Base-by-base conservation (phyloP, 2,797 vertebrate genomes). In the Sebastes matsubarae region DNA sequence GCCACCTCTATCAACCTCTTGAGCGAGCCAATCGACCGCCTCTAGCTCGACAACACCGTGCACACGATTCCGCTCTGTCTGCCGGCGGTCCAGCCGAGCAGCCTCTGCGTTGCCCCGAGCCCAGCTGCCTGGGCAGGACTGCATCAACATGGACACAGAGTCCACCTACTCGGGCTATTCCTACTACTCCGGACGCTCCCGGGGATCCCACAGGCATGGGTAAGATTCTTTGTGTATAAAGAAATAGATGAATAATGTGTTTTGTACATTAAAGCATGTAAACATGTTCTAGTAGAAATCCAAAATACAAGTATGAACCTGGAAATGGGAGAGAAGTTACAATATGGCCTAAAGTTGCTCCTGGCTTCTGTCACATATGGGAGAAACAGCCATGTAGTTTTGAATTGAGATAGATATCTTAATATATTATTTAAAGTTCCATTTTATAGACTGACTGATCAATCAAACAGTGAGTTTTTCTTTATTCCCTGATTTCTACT, bases 91-190 rank as follows among this genome's bases (percentile, higher is more conserved):
- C 82, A 92, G 81, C 84, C 63, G 25, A 90, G 85, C 91, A 76
- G 84, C 87, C 69, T 79, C 75, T 14, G 73, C 7, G 72, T 82
- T 71, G 85, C 80, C 83, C 80, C 71, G 68, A 83, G 76, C 66
- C 85, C 83, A 52, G 38, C 75, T 52, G 73, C 88, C 89, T 81
- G 85, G 85, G 86, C 77, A 29, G 10, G 90, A 91, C 88, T 88
- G 87, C 87, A 38, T 91, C 90, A 71, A 94, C 93, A 99, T 99
- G 98, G 98, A 99, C 95, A 99, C 97, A 2, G 98, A 99, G 95
- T 99, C 98, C 10, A 98, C 96, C 0, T 98, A 98, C 88, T 99
- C 98, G 12, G 98, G 97, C 66, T 98, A 98, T 90, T 99, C 98
- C 57, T 97, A 98, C 95, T 97, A 98, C 92, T 99, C 98, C 4